Conservation (phyloP, 2,113 vertebrate genomes). For the human region DNA sequence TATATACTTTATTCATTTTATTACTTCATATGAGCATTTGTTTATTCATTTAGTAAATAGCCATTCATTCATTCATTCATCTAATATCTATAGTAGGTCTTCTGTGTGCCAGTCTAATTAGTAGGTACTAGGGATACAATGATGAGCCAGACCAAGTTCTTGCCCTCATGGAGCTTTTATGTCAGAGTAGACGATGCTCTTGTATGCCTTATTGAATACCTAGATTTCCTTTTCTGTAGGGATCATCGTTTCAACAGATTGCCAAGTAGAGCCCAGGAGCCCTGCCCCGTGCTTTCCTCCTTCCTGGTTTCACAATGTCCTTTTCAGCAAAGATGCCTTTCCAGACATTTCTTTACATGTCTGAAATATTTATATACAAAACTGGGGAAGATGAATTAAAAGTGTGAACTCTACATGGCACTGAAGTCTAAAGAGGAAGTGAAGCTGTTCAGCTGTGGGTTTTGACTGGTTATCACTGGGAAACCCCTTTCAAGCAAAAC, state of each 20-base stretch:
- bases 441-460: background rate
- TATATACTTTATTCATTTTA: background rate
- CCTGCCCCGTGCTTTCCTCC: background rate
- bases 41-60: background rate
- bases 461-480: slow-evolving; percentile 50
- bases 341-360: background rate
- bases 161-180: background rate
- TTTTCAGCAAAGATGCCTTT: slow-evolving; percentile 37
- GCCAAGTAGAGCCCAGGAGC: background rate
- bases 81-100: background rate
- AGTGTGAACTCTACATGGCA: background rate
- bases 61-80: background rate
- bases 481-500: slow-evolving; percentile 60
- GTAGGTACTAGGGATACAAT: background rate
- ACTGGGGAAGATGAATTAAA: slow-evolving; percentile 33
- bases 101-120: background rate
- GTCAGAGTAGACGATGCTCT: background rate
- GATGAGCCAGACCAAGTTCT: background rate
- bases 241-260: background rate
- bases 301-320: background rate
- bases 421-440: slow-evolving; percentile 38
- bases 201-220: background rate
- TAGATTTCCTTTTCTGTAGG: background rate
- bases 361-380: slow-evolving; percentile 33
- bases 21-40: background rate